A percentile compares a stretch with the other conserved stretches of the same genome.
These are phyloP conservation scores for Griposia aprilina DNA, from an alignment of 2,888 invertebrate species.

Conservation along the genomic window DNA sequence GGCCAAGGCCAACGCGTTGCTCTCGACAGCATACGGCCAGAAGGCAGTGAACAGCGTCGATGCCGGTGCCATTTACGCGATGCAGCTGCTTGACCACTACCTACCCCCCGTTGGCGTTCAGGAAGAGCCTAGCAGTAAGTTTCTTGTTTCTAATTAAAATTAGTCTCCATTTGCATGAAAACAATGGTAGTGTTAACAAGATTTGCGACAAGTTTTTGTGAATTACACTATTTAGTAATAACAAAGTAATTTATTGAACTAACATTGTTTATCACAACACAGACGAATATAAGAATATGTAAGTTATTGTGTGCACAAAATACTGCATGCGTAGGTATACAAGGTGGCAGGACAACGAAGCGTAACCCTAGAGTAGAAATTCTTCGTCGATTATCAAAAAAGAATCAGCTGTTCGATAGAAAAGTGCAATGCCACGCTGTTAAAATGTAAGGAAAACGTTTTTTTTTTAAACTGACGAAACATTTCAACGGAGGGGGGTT, in stretches of 20 bases:
- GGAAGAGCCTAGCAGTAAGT: slow-evolving; percentile 88
- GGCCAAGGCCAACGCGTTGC: slow-evolving; percentile 93
- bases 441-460: too few relatives aligned
- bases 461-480: too few relatives aligned
- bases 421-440: too few relatives aligned
- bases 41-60: slow-evolving; percentile 93
- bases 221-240: neutral
- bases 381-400: too few relatives aligned
- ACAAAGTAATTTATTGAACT: neutral
- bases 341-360: neutral
- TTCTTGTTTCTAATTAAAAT: neutral
- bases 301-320: too few relatives aligned
- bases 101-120: slow-evolving; percentile 90
- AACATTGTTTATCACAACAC: slow-evolving; percentile 7
- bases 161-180: neutral
- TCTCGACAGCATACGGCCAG: slow-evolving; percentile 93
- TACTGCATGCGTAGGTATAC: too few relatives aligned
- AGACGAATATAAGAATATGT: neutral
- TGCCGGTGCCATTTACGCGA: slow-evolving; percentile 92
- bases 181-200: neutral
- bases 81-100: slow-evolving; percentile 94
- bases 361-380: too few relatives aligned
- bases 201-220: neutral
- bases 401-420: too few relatives aligned
- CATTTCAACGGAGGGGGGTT: too few relatives aligned